Percentiles rank a stretch among this genome's conserved stretches.
These are phyloP conservation scores for Drosophila helvetica DNA, from an alignment of 2,888 invertebrate species.

Conservation along the genomic window DNA sequence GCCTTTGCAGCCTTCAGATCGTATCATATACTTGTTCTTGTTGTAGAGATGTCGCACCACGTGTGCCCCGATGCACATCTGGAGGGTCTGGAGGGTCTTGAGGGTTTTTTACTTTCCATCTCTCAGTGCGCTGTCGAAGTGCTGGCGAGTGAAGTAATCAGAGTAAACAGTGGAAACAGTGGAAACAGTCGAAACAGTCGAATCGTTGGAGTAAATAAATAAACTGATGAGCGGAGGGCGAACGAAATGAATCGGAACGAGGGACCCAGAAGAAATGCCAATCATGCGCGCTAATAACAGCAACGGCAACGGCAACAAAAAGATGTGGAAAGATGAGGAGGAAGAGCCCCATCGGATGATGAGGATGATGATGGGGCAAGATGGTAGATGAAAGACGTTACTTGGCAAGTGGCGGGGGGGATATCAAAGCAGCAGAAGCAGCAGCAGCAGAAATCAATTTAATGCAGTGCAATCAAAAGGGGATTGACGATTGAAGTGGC, in stretches of 20 bases:
- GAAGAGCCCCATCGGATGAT: slow-evolving; percentile 3
- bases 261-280: slow-evolving; percentile 66
- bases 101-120: slow-evolving; percentile 8
- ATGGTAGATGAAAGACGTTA: slow-evolving; percentile 25
- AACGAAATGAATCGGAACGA: slow-evolving; percentile 52
- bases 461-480: slow-evolving; percentile 76
- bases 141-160: slow-evolving; percentile 70
- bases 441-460: slow-evolving; percentile 73
- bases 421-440: neutral
- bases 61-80: too few species aligned
- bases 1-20: too few species aligned
- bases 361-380: neutral
- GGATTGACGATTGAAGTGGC: slow-evolving; percentile 60
- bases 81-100: neutral
- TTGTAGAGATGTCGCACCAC: too few species aligned
- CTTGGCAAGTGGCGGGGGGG: neutral
- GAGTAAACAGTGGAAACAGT: slow-evolving; percentile 50
- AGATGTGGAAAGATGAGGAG: slow-evolving; percentile 30
- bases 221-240: slow-evolving; percentile 60
- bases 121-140: neutral
- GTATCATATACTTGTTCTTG: too few species aligned
- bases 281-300: slow-evolving; percentile 75
- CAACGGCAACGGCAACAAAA: slow-evolving; percentile 16
- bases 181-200: slow-evolving; percentile 20
- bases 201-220: slow-evolving; percentile 60